Evolutionary conservation across 2,888 invertebrate genomes (phyloP).

Genomic region (Bugulina stolonifera): DNA sequence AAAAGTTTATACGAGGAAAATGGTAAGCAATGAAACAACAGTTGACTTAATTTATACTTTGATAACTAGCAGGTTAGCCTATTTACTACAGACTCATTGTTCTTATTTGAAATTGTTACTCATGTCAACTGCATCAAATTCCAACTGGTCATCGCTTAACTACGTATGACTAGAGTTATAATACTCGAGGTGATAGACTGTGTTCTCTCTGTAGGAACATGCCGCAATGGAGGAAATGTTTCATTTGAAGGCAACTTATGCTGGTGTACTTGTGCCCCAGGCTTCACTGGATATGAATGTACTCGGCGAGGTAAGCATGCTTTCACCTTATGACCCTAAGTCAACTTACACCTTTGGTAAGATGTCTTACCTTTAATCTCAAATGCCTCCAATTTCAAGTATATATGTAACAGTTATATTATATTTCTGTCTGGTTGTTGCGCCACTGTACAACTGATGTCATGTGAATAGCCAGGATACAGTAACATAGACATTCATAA

Average conservation of each 20-base stretch:
- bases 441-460: no score
- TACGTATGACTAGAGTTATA: no score
- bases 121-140: no score
- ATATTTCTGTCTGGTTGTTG: no score
- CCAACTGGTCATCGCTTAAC: no score
- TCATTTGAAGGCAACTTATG: background rate
- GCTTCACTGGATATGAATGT: conserved; percentile 6
- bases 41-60: background rate
- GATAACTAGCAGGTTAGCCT: background rate
- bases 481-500: no score
- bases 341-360: background rate
- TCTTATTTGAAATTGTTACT: no score
- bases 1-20: background rate
- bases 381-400: no score
- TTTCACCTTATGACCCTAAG: background rate
- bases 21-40: background rate
- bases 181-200: no score
- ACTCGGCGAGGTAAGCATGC: background rate
- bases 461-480: no score
- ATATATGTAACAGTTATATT: no score
- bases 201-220: background rate
- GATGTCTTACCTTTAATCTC: no score
- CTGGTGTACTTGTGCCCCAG: conserved; percentile 14
- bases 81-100: background rate
- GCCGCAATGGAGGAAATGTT: background rate